Evolutionary conservation across 2,113 vertebrate genomes (phyloP).

Genomic region (Pelobates fuscus): DNA sequence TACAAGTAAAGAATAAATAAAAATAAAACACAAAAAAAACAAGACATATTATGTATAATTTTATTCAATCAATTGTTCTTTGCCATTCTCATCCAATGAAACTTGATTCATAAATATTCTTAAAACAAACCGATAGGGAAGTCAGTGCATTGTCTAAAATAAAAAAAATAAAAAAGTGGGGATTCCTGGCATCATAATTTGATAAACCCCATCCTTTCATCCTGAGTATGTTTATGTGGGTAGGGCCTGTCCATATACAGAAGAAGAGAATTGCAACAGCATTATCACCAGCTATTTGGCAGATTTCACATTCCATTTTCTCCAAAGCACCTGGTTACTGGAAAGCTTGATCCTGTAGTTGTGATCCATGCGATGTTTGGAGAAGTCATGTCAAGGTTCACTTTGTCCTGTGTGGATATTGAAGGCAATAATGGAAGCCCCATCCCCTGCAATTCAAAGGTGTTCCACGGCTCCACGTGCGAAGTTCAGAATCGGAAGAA

Average conservation of each 20-base stretch:
- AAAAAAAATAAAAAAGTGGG: slow-evolving; percentile 32
- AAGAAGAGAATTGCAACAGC: not conserved
- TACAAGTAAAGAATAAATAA: too few relatives aligned
- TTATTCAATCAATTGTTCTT: slow-evolving; percentile 7
- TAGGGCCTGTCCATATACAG: not conserved
- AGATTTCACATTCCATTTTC: not conserved
- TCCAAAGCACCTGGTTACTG: not conserved
- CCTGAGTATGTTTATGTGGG: slow-evolving; percentile 33
- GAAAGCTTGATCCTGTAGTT: not conserved
- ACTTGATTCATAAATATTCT: not conserved
- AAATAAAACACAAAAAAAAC: too few relatives aligned
- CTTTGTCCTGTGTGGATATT: not conserved
- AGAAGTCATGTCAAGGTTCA: not conserved
- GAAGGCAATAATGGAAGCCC: not conserved
- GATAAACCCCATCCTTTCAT: slow-evolving; percentile 10
- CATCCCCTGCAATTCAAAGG: not conserved
- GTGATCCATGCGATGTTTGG: slow-evolving; percentile 1
- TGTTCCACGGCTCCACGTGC: not conserved
- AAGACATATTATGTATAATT: not conserved
- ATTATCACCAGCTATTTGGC: slow-evolving; percentile 7
- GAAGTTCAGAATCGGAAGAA: not conserved
- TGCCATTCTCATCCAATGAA: slow-evolving; percentile 3
- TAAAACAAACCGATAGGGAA: not conserved
- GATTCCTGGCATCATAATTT: slow-evolving; percentile 11
- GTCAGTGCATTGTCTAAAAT: slow-evolving; percentile 44